Evolutionary conservation across 2,113 vertebrate species (phyloP), one percentile per base, ranked within the genome.

Genomic region (Plotosus lineatus): DNA sequence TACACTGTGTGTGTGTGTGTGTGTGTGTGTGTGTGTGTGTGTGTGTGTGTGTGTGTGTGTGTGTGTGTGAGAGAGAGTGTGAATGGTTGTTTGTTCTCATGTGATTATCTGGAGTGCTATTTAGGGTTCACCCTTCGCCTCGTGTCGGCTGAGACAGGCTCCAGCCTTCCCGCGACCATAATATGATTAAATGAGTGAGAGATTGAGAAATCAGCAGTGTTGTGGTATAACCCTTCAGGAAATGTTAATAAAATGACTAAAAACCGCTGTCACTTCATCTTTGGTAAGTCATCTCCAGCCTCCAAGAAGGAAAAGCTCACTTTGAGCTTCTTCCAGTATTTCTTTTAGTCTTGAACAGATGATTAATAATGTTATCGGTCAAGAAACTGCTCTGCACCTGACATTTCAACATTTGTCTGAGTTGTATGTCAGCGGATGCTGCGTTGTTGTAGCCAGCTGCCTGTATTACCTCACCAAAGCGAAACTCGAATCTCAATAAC

Each of bases 401-500:
- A 75, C 31, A 55, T 81, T 78, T 50, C 7, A 44, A 72, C n/a
- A 48, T 50, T 50, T 31, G 75, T 84, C 86, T 86, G 68, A 72
- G 55, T 74, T 15, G 76, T 50, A 80, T 75, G 48, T 80, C 84
- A 73, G 79, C 78, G 85, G 83, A 82, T 75, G 72, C 78, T 56
- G 33, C 40, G 31, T 42, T 75, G 51, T 28, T 42, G 3, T 82
- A 85, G 78, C 78, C 80, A 77, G 85, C 77, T 84, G 81, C 77
- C 79, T 60, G 82, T 61, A 75, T 79, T 77, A 85, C 76, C 66
- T 83, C 80, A 75, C 65, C 61, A 60, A 84, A 71, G 36, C 28
- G 7, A 46, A 53, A 68, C 78, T 80, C 23, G 73, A 63, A 82
- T 88, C 83, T 85, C 48, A 42, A 84, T 82, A 88, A 88, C 82